Conservation (phyloP, 2,797 vertebrate species). For the Scleropages formosus region DNA sequence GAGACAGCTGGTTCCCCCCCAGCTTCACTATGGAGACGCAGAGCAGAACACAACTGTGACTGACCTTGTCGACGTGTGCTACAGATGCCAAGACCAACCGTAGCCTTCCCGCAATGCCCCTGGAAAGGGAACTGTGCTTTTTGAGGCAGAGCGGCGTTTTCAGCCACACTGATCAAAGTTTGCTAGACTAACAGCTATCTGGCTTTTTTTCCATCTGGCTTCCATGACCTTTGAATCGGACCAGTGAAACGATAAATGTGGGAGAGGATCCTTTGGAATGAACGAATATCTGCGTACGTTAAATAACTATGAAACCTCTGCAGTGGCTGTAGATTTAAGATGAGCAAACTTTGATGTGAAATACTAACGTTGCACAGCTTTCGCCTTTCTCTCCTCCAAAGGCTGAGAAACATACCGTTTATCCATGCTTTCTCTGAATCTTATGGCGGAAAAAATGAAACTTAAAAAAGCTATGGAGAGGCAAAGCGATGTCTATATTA, state of each 20-base stretch:
- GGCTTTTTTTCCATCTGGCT: background rate
- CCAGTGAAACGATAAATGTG: background rate
- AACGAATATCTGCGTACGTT: too few relatives aligned
- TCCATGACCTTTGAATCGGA: background rate
- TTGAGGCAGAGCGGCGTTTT: background rate
- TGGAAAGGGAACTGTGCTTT: background rate
- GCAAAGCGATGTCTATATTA: background rate
- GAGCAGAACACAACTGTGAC: background rate
- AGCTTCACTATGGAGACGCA: background rate
- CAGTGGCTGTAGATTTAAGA: too few relatives aligned
- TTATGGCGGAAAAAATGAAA: too few relatives aligned
- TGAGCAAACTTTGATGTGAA: too few relatives aligned
- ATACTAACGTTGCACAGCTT: too few relatives aligned
- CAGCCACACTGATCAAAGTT: background rate
- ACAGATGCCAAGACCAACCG: conserved; percentile 16
- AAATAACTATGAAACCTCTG: too few relatives aligned
- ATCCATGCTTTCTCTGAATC: too few relatives aligned
- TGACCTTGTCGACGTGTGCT: conserved; percentile 5
- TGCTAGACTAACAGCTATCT: background rate
- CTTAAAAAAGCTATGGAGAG: background rate
- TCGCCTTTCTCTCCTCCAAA: too few relatives aligned
- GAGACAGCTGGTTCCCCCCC: conserved; percentile 9
- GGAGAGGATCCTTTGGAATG: background rate
- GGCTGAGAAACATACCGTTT: too few relatives aligned
- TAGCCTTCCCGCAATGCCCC: conserved; percentile 20